Evolutionary conservation across 2,797 vertebrate genomes (phyloP).

Genomic region (Alauda arvensis): DNA sequence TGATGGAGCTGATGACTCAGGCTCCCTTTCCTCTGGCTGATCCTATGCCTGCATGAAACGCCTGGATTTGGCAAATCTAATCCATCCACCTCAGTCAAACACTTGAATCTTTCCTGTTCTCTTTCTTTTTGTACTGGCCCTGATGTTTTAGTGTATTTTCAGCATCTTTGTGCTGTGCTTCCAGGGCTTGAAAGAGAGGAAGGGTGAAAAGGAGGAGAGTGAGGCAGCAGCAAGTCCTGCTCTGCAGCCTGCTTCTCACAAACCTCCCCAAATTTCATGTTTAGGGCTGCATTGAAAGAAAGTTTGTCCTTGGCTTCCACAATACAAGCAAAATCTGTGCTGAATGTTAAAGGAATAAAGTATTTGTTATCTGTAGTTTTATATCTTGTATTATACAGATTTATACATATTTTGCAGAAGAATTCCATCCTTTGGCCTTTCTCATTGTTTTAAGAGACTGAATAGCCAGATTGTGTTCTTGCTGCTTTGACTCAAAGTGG

Average conservation of each 20-base stretch:
- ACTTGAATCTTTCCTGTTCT: constrained; percentile 18
- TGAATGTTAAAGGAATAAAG: background rate
- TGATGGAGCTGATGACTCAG: constrained; percentile 53
- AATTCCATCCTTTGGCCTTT: background rate
- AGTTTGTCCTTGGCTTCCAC: background rate
- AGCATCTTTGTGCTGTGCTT: background rate
- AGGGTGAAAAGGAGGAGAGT: background rate
- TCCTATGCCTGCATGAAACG: background rate
- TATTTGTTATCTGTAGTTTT: background rate
- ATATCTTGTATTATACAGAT: background rate
- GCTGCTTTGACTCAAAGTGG: background rate
- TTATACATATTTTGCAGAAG: background rate
- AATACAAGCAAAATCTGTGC: background rate
- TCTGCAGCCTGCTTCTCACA: background rate
- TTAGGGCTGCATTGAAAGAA: background rate
- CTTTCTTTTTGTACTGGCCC: constrained; percentile 5
- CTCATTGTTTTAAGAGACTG: background rate
- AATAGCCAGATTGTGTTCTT: background rate
- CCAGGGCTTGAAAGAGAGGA: background rate
- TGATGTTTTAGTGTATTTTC: background rate
- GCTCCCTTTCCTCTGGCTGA: constrained; percentile 32
- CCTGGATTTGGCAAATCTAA: constrained; percentile 15
- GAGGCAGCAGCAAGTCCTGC: background rate
- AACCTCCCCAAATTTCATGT: background rate
- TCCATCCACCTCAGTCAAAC: constrained; percentile 38